Evolutionary conservation across 2,888 invertebrate genomes (phyloP), one percentile per base, ranked within the genome.

Genomic region (Parnassius mnemosyne): DNA sequence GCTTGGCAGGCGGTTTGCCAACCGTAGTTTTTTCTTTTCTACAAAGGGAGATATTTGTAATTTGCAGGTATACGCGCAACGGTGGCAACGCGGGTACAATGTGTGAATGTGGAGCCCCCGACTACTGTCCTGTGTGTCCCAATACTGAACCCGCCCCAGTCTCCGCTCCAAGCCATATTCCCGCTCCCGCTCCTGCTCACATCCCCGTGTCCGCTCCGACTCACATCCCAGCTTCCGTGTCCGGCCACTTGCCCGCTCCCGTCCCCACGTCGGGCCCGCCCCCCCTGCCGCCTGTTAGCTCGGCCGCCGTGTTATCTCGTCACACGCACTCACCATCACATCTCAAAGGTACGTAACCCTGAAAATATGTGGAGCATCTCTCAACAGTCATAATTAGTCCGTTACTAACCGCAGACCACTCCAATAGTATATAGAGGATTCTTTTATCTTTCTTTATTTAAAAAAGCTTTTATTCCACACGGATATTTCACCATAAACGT

Each of bases 51-150:
- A 34, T 7, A 25, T 34, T 34, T 34, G 7, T 34, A 7, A 34
- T 34, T 34, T 9, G 7, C 64, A 84, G 85, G 85, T 84, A 82
- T 70, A 68, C 74, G 51, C 80, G 83, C 50, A 68, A 63, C 57
- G 65, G 66, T 53, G 57, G 60, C 50, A 53, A 66, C 55, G 5
- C 46, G 46, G 25, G 60, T 61, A 66, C 57, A 49, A 10, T 46
- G 11, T 57, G 58, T 9, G 64, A 71, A 53, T 75, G 69, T 60
- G 65, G 70, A 60, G 73, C 68, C 52, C 64, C 53, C 55, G 79
- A 72, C 43, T 79, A 74, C 75, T 84, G 86, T 71, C 72, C 76
- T 41, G 75, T 75, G 66, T 82, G 83, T 60, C 71, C 73, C 60
- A 67, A 65, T 58, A 55, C 60, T 13, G 47, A 52, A 57, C 46